Percentiles rank a stretch among this genome's conserved stretches.
phyloP scores from a whole-genome alignment of 2,797 vertebrate genomes.

The Pipistrellus pipistrellus region DNA sequence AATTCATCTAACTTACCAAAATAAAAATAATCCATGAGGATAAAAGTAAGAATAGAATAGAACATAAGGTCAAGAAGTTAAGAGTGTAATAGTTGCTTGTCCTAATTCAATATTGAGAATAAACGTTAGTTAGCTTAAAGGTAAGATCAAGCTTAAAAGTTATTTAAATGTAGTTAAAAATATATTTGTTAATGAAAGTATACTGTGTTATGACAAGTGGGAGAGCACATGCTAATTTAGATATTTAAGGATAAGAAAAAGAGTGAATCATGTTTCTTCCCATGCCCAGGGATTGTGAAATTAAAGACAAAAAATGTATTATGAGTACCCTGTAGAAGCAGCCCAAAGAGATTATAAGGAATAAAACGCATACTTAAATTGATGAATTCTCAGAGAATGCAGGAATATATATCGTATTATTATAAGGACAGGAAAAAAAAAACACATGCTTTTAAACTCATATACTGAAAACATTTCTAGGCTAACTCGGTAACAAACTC shows the following conservation, averaged over 20 bases:
- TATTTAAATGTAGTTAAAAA: background rate
- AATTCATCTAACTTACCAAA: background rate
- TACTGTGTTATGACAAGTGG: background rate
- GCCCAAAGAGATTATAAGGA: background rate
- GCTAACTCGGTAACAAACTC: background rate
- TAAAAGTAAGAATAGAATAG: background rate
- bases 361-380: background rate
- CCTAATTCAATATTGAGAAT: background rate
- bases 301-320: background rate
- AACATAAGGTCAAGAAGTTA: background rate
- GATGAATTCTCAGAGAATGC: background rate
- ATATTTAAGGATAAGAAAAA: background rate
- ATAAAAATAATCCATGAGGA: background rate
- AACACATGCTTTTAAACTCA: background rate
- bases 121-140: background rate
- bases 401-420: background rate
- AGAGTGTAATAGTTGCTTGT: background rate
- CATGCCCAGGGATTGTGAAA: background rate
- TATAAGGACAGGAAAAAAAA: background rate
- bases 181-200: background rate
- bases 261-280: background rate
- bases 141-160: background rate
- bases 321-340: background rate
- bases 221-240: background rate
- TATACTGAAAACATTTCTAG: background rate